Percentiles rank a stretch among this genome's conserved stretches.
phyloP scores from a whole-genome alignment of 1,140 invertebrate genomes.

The Tyrophagus putrescentiae region DNA sequence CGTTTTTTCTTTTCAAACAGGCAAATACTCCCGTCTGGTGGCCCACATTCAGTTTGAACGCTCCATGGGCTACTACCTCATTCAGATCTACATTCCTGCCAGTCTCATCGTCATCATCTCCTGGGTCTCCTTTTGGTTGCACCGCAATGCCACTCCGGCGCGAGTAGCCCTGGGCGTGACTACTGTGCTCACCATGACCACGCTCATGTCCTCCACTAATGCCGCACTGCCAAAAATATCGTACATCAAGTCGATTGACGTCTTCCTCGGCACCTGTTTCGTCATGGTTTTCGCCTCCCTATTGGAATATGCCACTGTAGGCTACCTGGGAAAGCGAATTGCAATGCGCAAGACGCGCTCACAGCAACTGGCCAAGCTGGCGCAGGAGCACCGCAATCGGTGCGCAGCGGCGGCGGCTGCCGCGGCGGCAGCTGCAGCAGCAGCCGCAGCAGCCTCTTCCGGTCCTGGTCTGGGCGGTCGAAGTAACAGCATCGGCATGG shows the following conservation, averaged over 20 bases:
- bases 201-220: slow-evolving; percentile 40
- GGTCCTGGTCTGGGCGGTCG: neutral
- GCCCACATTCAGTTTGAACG: slow-evolving; percentile 95
- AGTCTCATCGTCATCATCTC: slow-evolving; percentile 97
- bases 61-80: slow-evolving; percentile 96
- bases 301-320: slow-evolving; percentile 68
- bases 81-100: slow-evolving; percentile 98
- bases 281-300: slow-evolving; percentile 33
- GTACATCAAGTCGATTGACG: slow-evolving; percentile 58
- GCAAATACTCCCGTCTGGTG: slow-evolving; percentile 92
- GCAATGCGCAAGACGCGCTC: slow-evolving; percentile 83
- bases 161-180: slow-evolving; percentile 75
- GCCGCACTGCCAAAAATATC: slow-evolving; percentile 37
- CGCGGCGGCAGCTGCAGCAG: slow-evolving; percentile 16
- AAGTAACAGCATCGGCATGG: neutral
- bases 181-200: slow-evolving; percentile 39
- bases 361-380: slow-evolving; percentile 69
- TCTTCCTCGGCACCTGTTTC: slow-evolving; percentile 57
- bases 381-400: slow-evolving; percentile 47
- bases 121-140: slow-evolving; percentile 91
- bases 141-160: slow-evolving; percentile 88
- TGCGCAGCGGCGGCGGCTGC: slow-evolving; percentile 24
- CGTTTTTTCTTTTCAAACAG: slow-evolving; percentile 37
- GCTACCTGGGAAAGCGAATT: slow-evolving; percentile 85
- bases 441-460: neutral